phyloP scores from a whole-genome alignment of 1,140 invertebrate species.

The Neodiprion virginianus region DNA sequence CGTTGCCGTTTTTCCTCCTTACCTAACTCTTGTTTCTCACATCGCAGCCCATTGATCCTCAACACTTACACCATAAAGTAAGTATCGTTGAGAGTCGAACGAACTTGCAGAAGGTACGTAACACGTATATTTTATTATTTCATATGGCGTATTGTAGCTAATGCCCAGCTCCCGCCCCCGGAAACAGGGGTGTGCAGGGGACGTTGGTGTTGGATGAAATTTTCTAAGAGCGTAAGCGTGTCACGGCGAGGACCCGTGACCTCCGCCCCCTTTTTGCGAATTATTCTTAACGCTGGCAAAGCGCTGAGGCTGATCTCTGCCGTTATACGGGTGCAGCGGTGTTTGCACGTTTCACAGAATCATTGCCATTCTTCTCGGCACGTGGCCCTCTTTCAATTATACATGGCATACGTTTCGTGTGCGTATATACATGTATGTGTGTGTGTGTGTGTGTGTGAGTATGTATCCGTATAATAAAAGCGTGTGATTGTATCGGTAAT shows the following conservation, averaged over 20 bases:
- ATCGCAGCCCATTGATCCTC: too few relatives aligned
- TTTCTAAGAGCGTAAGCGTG: constrained; percentile 53
- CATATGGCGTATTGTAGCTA: constrained; percentile 44
- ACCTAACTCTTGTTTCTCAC: too few relatives aligned
- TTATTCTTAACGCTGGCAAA: neutral
- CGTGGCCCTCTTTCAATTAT: constrained; percentile 32
- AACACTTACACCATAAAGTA: too few relatives aligned
- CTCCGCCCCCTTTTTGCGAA: neutral
- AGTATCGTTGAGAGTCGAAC: too few relatives aligned
- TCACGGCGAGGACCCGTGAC: constrained; percentile 32
- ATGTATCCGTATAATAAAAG: neutral
- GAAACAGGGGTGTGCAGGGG: neutral
- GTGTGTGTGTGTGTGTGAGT: neutral
- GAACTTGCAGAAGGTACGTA: too few relatives aligned
- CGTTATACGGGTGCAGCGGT: constrained; percentile 37
- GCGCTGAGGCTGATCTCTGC: neutral
- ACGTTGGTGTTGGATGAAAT: neutral
- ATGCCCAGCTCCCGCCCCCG: constrained; percentile 34
- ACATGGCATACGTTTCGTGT: neutral
- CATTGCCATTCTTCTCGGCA: constrained; percentile 51
- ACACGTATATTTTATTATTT: neutral
- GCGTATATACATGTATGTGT: neutral
- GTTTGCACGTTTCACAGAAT: constrained; percentile 56
- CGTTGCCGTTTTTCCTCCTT: too few relatives aligned
- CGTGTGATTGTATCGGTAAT: too few relatives aligned